A percentile compares a stretch with the other conserved stretches of the same genome.
These are phyloP conservation scores for Antheraea pernyi DNA, from an alignment of 1,140 invertebrate species.

Conservation along the genomic window DNA sequence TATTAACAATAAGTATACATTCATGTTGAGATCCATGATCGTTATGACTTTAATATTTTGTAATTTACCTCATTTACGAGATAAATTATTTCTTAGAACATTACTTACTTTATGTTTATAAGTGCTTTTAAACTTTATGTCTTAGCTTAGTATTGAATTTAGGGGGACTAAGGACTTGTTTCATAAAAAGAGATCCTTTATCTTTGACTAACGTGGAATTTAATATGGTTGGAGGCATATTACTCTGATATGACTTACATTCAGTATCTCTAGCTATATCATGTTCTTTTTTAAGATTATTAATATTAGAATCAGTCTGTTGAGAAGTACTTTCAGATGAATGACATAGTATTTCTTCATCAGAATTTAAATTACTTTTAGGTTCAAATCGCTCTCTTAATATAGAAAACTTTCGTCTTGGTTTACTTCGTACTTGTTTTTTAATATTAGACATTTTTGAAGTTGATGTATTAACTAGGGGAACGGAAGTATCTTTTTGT, in stretches of 20 bases:
- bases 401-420: conserved; percentile 81
- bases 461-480: conserved; percentile 40
- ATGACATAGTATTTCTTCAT: conserved; percentile 72
- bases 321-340: conserved; percentile 50
- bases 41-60: conserved; percentile 35
- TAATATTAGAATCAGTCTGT: conserved; percentile 43
- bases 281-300: conserved; percentile 58
- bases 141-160: conserved; percentile 77
- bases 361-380: conserved; percentile 68
- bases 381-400: conserved; percentile 82
- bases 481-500: conserved; percentile 57
- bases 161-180: conserved; percentile 81
- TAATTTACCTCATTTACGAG: background rate
- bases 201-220: conserved; percentile 59
- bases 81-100: conserved; percentile 29
- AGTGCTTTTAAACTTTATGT: conserved; percentile 54
- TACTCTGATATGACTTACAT: background rate
- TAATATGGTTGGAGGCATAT: conserved; percentile 27
- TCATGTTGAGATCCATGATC: conserved; percentile 53
- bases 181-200: conserved; percentile 80
- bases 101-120: conserved; percentile 10
- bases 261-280: conserved; percentile 4
- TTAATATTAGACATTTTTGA: conserved; percentile 62
- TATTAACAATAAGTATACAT: conserved; percentile 25
- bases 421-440: conserved; percentile 67